Evolutionary conservation across 2,888 invertebrate species (phyloP).

Genomic region (Lottia scabra): DNA sequence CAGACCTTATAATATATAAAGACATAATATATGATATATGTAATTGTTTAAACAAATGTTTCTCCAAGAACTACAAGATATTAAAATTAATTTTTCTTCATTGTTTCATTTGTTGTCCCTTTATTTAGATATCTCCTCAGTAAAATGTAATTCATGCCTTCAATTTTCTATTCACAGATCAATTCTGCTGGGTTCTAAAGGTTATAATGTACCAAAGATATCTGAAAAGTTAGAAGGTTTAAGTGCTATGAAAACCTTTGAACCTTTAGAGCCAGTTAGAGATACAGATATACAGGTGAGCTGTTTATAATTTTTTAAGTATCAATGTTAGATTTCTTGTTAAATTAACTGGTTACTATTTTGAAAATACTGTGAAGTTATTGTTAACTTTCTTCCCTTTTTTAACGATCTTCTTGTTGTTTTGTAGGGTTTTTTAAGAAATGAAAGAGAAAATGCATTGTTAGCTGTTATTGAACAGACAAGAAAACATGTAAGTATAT

Average conservation of each 20-base stretch:
- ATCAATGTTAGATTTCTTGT: background rate
- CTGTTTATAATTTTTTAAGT: background rate
- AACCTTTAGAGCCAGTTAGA: conserved; percentile 88
- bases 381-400: background rate
- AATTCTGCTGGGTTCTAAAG: conserved; percentile 88
- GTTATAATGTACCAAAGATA: conserved; percentile 93
- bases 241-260: conserved; percentile 75
- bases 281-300: conserved; percentile 86
- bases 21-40: too few relatives aligned
- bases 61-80: background rate
- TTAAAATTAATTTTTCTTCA: background rate
- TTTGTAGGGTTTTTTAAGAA: conserved; percentile 83
- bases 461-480: conserved; percentile 89
- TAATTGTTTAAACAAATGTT: background rate
- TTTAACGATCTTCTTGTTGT: background rate
- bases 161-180: conserved; percentile 74
- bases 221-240: conserved; percentile 90
- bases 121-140: background rate
- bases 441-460: conserved; percentile 94
- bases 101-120: background rate
- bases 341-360: too few relatives aligned
- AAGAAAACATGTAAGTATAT: conserved; percentile 60
- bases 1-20: too few relatives aligned
- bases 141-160: background rate
- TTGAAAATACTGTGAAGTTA: background rate